phyloP scores from a whole-genome alignment of 2,888 invertebrate genomes.

The Nomada fucata region DNA sequence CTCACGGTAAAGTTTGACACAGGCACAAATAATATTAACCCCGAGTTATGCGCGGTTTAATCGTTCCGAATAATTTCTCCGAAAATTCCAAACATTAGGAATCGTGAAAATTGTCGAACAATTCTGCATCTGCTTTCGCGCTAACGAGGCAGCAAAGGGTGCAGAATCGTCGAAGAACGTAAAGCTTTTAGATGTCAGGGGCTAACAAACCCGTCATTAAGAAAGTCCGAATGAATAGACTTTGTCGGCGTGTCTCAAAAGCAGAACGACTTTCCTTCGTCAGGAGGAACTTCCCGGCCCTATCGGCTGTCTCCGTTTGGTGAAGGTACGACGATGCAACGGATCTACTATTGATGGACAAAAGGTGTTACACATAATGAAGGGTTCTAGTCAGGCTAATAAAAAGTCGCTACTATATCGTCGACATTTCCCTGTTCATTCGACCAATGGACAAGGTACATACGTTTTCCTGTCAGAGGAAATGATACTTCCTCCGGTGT shows the following conservation, averaged over 20 bases:
- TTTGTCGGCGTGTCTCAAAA: conserved; percentile 53
- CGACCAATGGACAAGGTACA: background rate
- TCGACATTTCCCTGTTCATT: conserved; percentile 42
- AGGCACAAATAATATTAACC: too few species aligned
- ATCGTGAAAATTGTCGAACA: conserved; percentile 3
- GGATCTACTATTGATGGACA: conserved; percentile 66
- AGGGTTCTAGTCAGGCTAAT: conserved; percentile 75
- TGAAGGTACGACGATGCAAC: conserved; percentile 30
- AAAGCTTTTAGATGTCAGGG: conserved; percentile 47
- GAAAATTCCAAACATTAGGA: background rate
- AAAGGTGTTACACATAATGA: conserved; percentile 78
- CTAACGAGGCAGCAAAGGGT: conserved; percentile 44
- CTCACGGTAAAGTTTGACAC: too few species aligned
- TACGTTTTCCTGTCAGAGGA: conserved; percentile 38
- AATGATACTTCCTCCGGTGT: conserved; percentile 30
- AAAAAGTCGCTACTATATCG: conserved; percentile 74
- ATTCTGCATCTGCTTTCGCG: background rate
- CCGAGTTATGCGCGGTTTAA: too few species aligned
- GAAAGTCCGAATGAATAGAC: conserved; percentile 66
- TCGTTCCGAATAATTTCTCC: background rate
- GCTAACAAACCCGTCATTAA: conserved; percentile 69
- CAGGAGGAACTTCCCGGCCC: conserved; percentile 54
- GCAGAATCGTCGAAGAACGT: conserved; percentile 47
- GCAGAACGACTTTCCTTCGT: conserved; percentile 53
- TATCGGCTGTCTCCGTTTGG: conserved; percentile 49